Evolutionary conservation across 2,113 vertebrate genomes (phyloP).

Genomic region (Neodon shergylaensis): DNA sequence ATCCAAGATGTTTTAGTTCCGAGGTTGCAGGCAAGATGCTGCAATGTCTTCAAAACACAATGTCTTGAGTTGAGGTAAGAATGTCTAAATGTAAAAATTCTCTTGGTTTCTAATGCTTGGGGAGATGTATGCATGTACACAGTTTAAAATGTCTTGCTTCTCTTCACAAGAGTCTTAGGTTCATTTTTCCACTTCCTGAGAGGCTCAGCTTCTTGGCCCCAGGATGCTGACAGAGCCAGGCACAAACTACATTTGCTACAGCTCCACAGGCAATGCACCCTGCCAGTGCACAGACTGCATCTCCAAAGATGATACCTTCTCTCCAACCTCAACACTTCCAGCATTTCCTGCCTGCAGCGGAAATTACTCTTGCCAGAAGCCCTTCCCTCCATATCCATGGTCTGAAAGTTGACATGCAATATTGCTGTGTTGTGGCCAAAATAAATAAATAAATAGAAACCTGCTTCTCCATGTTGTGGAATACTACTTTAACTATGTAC

Average conservation of each 20-base stretch:
- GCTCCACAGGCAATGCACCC: too few relatives aligned
- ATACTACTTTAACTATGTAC: too few relatives aligned
- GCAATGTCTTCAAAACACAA: neutral
- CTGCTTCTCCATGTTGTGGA: too few relatives aligned
- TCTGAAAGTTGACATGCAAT: neutral
- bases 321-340: too few relatives aligned
- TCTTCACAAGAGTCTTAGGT: neutral
- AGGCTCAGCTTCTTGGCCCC: neutral
- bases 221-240: neutral
- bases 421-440: too few relatives aligned
- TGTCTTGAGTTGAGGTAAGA: neutral
- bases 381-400: too few relatives aligned
- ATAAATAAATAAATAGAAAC: too few relatives aligned
- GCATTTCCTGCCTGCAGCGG: rapidly evolving
- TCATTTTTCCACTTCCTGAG: neutral
- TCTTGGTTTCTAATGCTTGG: neutral
- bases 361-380: neutral
- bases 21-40: neutral
- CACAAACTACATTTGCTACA: neutral
- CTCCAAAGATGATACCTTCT: neutral
- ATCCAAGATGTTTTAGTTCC: neutral
- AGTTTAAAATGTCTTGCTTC: neutral
- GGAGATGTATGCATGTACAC: neutral
- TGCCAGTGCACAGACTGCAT: too few relatives aligned
- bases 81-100: neutral